These are phyloP conservation scores for Lithophane socia DNA, from an alignment of 2,888 invertebrate genomes.

Conservation along the genomic window DNA sequence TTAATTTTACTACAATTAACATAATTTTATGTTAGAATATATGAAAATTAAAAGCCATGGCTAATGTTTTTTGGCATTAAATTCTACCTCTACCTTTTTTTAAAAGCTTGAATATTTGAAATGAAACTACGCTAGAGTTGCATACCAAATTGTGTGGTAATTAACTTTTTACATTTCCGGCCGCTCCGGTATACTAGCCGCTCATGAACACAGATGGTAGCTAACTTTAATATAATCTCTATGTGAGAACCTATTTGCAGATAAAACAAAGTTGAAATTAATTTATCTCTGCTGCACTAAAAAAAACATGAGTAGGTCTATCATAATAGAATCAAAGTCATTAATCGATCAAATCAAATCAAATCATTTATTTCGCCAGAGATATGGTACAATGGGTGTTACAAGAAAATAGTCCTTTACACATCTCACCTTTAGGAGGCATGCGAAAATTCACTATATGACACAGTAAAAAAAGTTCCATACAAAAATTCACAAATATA, in stretches of 20 bases:
- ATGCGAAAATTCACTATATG: too few species aligned
- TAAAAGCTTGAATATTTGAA: not conserved
- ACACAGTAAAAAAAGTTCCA: too few species aligned
- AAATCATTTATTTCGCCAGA: too few species aligned
- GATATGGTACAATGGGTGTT: too few species aligned
- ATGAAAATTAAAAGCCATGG: too few species aligned
- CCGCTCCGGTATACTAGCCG: not conserved
- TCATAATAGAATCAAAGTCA: not conserved
- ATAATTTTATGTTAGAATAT: too few species aligned
- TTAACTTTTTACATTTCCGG: constrained; percentile 8
- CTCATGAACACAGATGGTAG: not conserved
- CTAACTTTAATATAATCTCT: not conserved
- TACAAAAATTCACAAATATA: too few species aligned
- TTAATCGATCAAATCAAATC: too few species aligned
- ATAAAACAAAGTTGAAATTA: not conserved
- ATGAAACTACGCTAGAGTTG: constrained; percentile 6
- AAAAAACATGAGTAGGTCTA: not conserved
- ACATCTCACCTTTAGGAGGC: too few species aligned
- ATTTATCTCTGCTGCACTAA: not conserved
- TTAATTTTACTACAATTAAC: constrained; percentile 18
- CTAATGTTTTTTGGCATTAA: constrained; percentile 1
- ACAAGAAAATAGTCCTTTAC: too few species aligned
- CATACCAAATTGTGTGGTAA: constrained; percentile 7
- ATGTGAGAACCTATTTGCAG: not conserved
- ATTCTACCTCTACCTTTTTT: not conserved